Evolutionary conservation across 1,140 invertebrate species (phyloP).

Genomic region (Homalodisca vitripennis): DNA sequence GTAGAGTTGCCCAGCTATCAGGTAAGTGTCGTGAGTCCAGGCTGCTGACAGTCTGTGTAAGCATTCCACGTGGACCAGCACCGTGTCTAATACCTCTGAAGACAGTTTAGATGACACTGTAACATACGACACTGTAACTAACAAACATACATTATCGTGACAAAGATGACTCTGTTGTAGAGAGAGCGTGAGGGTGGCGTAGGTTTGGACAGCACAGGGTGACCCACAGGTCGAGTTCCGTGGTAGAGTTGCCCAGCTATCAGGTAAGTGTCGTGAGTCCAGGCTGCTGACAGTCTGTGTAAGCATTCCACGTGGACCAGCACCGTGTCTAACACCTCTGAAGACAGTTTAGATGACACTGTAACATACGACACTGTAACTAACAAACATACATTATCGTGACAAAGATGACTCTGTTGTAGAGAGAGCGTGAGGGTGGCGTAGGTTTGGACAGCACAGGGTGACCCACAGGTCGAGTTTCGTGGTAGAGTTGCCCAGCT

Average conservation of each 20-base stretch:
- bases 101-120: conserved; percentile 53
- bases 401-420: conserved; percentile 78
- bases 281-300: conserved; percentile 72
- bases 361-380: too few species aligned
- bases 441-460: conserved; percentile 64
- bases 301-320: conserved; percentile 80
- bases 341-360: conserved; percentile 62
- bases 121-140: neutral
- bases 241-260: conserved; percentile 83
- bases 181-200: conserved; percentile 64
- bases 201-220: conserved; percentile 64
- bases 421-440: conserved; percentile 64
- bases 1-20: conserved; percentile 79
- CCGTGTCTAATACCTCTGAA: conserved; percentile 71
- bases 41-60: conserved; percentile 74
- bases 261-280: conserved; percentile 82
- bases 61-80: conserved; percentile 79
- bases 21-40: conserved; percentile 84
- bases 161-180: conserved; percentile 78
- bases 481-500: conserved; percentile 82
- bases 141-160: too few species aligned
- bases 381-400: too few species aligned
- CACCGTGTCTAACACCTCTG: conserved; percentile 74
- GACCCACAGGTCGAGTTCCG: conserved; percentile 74
- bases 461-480: conserved; percentile 71